phyloP scores from a whole-genome alignment of 23 tunicate genomes.

The Halocynthia roretzi region DNA sequence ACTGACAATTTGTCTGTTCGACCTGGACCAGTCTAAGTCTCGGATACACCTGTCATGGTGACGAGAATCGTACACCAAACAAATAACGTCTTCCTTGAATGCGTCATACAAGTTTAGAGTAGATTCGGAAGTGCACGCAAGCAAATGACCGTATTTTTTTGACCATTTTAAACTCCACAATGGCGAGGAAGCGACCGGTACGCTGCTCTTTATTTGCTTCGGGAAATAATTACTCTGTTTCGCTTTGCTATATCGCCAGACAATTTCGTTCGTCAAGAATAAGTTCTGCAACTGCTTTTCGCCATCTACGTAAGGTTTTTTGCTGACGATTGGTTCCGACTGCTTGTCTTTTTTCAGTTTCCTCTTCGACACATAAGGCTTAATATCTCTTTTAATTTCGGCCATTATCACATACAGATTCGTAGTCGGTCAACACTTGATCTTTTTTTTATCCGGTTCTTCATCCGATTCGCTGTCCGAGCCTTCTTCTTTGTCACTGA shows the following conservation, averaged over 20 bases:
- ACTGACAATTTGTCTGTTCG: conserved; percentile 48
- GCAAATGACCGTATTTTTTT: conserved; percentile 61
- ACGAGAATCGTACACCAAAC: conserved; percentile 23
- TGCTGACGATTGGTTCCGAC: background rate
- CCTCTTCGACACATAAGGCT: conserved; percentile 15
- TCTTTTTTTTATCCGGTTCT: background rate
- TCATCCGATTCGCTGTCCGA: background rate
- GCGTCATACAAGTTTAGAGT: conserved; percentile 51
- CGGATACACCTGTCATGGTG: conserved; percentile 10
- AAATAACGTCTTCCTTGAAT: conserved; percentile 37
- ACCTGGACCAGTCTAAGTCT: conserved; percentile 73
- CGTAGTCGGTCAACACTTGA: background rate
- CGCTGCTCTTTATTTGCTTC: background rate
- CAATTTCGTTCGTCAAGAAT: conserved; percentile 6
- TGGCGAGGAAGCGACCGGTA: background rate
- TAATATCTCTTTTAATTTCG: background rate
- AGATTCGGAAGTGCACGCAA: conserved; percentile 45
- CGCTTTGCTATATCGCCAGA: background rate
- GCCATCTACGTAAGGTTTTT: background rate
- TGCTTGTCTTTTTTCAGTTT: conserved; percentile 1
- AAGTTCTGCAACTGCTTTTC: background rate
- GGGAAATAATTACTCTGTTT: background rate
- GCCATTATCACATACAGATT: background rate
- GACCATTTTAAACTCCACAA: conserved; percentile 78
- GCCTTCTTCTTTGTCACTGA: background rate